Evolutionary conservation across 1,140 invertebrate genomes (phyloP).

Genomic region (Drosophila auraria): DNA sequence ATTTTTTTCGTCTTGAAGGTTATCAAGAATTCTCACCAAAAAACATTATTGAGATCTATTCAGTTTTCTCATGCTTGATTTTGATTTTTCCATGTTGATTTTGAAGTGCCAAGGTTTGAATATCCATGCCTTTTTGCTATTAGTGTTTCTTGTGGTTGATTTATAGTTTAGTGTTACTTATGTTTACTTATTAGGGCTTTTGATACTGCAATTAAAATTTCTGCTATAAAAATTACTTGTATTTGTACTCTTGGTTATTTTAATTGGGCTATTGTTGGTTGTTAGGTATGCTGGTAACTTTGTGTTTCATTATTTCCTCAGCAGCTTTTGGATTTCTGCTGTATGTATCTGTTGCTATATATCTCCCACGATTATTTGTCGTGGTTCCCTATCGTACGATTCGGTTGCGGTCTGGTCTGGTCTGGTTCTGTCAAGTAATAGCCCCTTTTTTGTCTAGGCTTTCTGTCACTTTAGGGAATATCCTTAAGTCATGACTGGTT

Average conservation of each 20-base stretch:
- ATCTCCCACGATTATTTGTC: conserved; percentile 20
- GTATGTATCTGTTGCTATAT: conserved; percentile 25
- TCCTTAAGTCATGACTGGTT: conserved; percentile 5
- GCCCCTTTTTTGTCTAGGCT: conserved; percentile 68
- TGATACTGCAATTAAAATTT: conserved; percentile 84
- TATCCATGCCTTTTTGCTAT: conserved; percentile 58
- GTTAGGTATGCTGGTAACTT: conserved; percentile 81
- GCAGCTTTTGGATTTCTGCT: conserved; percentile 30
- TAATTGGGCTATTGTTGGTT: conserved; percentile 85
- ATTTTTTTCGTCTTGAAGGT: conserved; percentile 29
- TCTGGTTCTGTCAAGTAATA: conserved; percentile 34
- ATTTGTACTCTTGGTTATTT: conserved; percentile 85
- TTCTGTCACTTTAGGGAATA: conserved; percentile 10
- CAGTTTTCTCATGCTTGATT: conserved; percentile 43
- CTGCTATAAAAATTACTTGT: conserved; percentile 85
- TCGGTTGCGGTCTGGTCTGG: conserved; percentile 40
- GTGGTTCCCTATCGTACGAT: conserved; percentile 19
- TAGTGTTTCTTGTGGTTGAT: conserved; percentile 34
- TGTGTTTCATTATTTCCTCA: conserved; percentile 46
- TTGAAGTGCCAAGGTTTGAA: conserved; percentile 29
- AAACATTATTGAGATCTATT: conserved; percentile 51
- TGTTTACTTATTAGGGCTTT: conserved; percentile 68
- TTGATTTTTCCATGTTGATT: conserved; percentile 41
- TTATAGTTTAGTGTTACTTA: conserved; percentile 54
- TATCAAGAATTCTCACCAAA: conserved; percentile 53